phyloP scores from a whole-genome alignment of 2,113 vertebrate genomes.

The Hippocampus abdominalis region DNA sequence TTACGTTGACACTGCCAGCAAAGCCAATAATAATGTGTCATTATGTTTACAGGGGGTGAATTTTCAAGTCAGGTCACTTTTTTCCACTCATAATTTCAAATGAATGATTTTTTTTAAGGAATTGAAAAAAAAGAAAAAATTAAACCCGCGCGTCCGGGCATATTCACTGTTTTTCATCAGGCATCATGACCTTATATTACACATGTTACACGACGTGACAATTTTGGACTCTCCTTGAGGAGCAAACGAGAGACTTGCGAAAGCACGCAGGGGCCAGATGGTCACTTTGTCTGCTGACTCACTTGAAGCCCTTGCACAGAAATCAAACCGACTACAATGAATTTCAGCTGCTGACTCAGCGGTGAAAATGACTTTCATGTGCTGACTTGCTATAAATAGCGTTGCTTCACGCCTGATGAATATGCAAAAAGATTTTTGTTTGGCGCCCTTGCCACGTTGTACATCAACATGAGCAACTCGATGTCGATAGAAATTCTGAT shows the following conservation, averaged over 20 bases:
- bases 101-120: no score
- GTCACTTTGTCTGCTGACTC: slow-evolving; percentile 43
- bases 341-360: slow-evolving; percentile 37
- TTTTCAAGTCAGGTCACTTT: no score
- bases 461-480: not conserved
- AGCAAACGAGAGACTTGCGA: not conserved
- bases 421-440: not conserved
- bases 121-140: no score
- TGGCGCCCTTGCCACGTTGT: not conserved
- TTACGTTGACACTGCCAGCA: no score
- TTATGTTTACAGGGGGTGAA: no score
- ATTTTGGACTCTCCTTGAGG: not conserved
- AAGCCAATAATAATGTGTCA: no score
- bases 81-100: no score
- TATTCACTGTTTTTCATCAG: not conserved
- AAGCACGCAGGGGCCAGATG: slow-evolving; percentile 14
- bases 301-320: slow-evolving; percentile 20
- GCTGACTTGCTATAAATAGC: slow-evolving; percentile 35
- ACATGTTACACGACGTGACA: not conserved
- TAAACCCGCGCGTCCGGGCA: no score
- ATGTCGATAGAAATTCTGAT: not conserved
- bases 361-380: slow-evolving; percentile 28
- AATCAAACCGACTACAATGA: slow-evolving; percentile 14
- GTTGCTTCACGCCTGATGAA: slow-evolving; percentile 10
- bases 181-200: not conserved